Conservation (phyloP, 2,888 invertebrate species). For the Punctoribates punctum region DNA sequence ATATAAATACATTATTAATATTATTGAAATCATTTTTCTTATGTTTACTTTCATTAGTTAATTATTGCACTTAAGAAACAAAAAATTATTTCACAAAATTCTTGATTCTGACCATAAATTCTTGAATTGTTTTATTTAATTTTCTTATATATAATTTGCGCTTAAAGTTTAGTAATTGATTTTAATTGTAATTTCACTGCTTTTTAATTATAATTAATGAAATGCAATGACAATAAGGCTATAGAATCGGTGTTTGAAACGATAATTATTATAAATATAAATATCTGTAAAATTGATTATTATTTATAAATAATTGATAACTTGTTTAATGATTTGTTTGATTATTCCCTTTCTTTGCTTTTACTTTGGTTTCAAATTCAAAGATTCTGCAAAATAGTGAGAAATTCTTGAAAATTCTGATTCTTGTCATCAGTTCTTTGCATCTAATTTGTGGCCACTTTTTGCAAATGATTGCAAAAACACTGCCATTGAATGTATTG, state of each 20-base stretch:
- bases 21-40: not conserved
- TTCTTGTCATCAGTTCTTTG: not conserved
- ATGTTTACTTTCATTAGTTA: conserved; percentile 25
- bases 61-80: conserved; percentile 24
- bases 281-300: conserved; percentile 16
- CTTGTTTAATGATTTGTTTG: conserved; percentile 5
- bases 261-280: conserved; percentile 20
- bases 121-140: not conserved
- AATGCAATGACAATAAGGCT: conserved; percentile 23
- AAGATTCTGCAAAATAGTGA: not conserved
- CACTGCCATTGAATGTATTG: conserved; percentile 32
- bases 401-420: not conserved
- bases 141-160: not conserved
- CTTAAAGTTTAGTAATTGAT: not conserved
- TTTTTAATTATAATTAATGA: not conserved
- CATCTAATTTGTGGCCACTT: not conserved
- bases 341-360: not conserved
- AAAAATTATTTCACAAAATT: not conserved
- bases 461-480: not conserved
- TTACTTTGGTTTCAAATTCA: not conserved
- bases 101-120: not conserved
- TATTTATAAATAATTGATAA: not conserved
- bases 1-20: conserved; percentile 21
- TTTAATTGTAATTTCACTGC: not conserved
- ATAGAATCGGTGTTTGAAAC: conserved; percentile 26